These are phyloP conservation scores for Artemia franciscana DNA, from an alignment of 1,140 invertebrate genomes.

Conservation along the genomic window DNA sequence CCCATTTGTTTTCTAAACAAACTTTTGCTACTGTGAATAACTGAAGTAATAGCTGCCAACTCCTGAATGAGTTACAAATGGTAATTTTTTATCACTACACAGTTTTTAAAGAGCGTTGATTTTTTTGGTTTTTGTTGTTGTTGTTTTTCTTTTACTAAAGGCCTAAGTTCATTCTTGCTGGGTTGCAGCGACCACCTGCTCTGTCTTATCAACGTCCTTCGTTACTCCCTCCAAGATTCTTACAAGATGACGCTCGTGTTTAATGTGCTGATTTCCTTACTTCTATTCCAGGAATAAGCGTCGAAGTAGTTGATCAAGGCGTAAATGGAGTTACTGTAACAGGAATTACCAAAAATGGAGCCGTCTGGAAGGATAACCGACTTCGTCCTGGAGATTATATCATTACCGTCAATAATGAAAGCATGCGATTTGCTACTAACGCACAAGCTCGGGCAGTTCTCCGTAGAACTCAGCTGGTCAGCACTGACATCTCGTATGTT, in stretches of 20 bases:
- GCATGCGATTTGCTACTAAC: constrained; percentile 31
- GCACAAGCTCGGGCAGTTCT: constrained; percentile 37
- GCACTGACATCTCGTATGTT: constrained; percentile 19
- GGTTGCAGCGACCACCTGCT: too few species aligned
- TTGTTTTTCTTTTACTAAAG: too few species aligned
- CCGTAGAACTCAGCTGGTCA: constrained; percentile 30
- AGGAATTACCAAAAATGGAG: constrained; percentile 26
- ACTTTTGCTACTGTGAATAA: too few species aligned
- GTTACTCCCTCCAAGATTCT: too few species aligned
- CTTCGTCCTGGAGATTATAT: constrained; percentile 27
- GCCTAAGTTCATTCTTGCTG: too few species aligned
- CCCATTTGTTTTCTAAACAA: too few species aligned
- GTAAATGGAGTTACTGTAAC: constrained; percentile 37
- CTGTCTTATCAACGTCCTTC: too few species aligned
- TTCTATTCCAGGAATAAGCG: constrained; percentile 27
- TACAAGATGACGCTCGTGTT: neutral
- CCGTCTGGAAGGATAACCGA: constrained; percentile 30
- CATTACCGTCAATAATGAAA: constrained; percentile 35
- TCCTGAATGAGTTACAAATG: too few species aligned
- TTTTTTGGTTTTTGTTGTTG: too few species aligned
- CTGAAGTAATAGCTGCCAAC: too few species aligned
- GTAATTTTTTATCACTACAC: too few species aligned
- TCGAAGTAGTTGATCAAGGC: constrained; percentile 32
- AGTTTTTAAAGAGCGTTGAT: too few species aligned
- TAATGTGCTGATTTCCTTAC: neutral